Evolutionary conservation across 1,140 invertebrate genomes (phyloP).

Genomic region (Drosophila parvula): DNA sequence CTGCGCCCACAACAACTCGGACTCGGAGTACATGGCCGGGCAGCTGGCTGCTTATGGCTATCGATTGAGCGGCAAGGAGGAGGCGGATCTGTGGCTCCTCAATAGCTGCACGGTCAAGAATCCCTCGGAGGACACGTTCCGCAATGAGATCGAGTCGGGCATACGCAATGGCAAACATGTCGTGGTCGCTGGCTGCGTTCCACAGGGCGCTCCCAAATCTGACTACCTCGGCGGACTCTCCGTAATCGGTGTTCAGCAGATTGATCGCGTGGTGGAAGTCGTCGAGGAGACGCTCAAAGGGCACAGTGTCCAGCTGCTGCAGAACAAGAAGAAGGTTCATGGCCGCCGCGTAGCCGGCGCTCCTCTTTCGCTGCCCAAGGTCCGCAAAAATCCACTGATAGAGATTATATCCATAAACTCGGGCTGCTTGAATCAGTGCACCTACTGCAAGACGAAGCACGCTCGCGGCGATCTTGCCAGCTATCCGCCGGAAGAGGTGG

Average conservation of each 20-base stretch:
- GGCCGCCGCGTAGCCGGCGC: conserved; percentile 95
- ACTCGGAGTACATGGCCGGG: conserved; percentile 99
- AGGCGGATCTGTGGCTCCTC: conserved; percentile 96
- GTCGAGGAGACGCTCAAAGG: conserved; percentile 99
- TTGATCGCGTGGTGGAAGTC: conserved; percentile 99
- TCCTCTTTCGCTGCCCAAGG: conserved; percentile 94
- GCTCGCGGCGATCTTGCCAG: conserved; percentile 97
- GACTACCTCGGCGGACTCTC: conserved; percentile 91
- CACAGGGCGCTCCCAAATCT: conserved; percentile 93
- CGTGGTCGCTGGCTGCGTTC: conserved; percentile 98
- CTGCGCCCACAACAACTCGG: conserved; percentile 98
- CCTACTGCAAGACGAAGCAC: conserved; percentile 99
- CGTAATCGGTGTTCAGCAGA: conserved; percentile 98
- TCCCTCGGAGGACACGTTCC: conserved; percentile 98
- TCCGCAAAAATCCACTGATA: conserved; percentile 96
- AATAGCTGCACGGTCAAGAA: conserved; percentile 99
- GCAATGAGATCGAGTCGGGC: conserved; percentile 95
- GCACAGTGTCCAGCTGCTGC: conserved; percentile 87
- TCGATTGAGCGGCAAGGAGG: conserved; percentile 91
- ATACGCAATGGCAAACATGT: conserved; percentile 91
- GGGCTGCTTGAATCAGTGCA: conserved; percentile 98
- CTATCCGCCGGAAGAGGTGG: conserved; percentile 94
- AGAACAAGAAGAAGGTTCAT: conserved; percentile 92
- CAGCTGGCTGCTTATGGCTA: conserved; percentile 95
- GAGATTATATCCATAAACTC: conserved; percentile 99